Evolutionary conservation across 2,113 vertebrate species (phyloP), one percentile per base, ranked within the genome.

Genomic region (Corynorhinus townsendii): DNA sequence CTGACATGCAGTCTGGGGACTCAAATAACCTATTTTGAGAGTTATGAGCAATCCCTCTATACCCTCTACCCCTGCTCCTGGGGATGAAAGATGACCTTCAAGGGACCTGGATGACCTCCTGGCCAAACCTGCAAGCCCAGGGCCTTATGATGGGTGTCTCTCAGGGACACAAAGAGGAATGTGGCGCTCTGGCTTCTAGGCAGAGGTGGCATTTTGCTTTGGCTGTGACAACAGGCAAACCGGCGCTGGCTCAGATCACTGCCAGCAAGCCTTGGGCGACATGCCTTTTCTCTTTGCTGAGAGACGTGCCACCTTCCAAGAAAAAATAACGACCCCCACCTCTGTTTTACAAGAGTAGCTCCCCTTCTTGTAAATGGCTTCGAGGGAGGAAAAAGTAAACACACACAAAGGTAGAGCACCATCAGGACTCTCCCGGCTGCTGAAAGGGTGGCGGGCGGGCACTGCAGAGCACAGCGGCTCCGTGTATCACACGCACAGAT

Each of bases 201-300:
- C 97, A 97, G 97, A 97, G 96, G 97, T 97, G 96, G 97, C 97
- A 97, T 97, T 97, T 97, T 91, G 93, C 97, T 97, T 97, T 97
- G 97, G 97, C 97, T 97, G 97, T 95, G 96, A 97, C 92, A 95
- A 97, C 95, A 97, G 96, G 93, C 96, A 96, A 97, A 97, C 80
- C 86, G 66, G 96, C 54, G 71, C 96, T 97, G 97, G 96, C 96
- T 95, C 86, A 7, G n/a, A n/a, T 95, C 86, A 83, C 80, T 97
- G 97, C 97, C 97, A 97, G 94, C 94, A 94, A 96, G 97, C 76
- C 95, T 95, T 96, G 97, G 77, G 83, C 94, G 86, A 88, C 95
- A 85, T 97, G 97, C 91, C 97, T 97, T 97, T 97, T 96, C 93
- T 96, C 96, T 96, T 75, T 86, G 89, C 97, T 96, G 96, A 97